Evolutionary conservation across 2,797 vertebrate species (phyloP), one percentile per base, ranked within the genome.

Genomic region (Nyctalus aviator): DNA sequence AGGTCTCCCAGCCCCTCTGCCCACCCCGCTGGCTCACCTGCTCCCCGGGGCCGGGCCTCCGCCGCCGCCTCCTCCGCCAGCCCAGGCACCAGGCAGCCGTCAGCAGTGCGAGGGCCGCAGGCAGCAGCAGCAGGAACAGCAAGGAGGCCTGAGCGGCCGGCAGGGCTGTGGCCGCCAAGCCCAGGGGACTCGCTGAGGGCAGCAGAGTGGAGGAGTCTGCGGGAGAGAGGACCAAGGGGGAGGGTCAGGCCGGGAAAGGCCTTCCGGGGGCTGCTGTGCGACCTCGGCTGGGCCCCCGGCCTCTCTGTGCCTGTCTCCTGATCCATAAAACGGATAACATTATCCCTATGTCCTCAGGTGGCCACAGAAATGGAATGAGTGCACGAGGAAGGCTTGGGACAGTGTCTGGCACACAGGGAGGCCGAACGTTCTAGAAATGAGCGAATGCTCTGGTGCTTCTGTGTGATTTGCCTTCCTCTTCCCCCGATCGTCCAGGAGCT

Each of bases 141-240:
- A 86, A 66, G 2, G 84, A 2, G 37, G 30, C 41, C 25, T 14
- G 71, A 0, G 69, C 13, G 2, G 75, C n/a, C 0, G 96, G 92
- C 27, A 35, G 86, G 10, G 20, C 50, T 0, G 95, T 96, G 41
- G 72, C 91, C 59, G 17, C 96, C 90, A 96, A 66, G 55, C 94
- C 95, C 27, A 76, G 9, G 0, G 94, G 64, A 30, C 72, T 96
- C 79, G 30, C 14, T 1, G 84, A 94, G 84, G 96, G 90, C 32
- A 59, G 81, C 57, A 68, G 64, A 7, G 96, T 95, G 1, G 96
- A 76, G 46, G 95, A 17, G 21, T 97, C 97, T 97, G 73, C 11
- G 37, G 75, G 64, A 94, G 66, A 96, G 41, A 85, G 68, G 57
- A 94, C 62, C 5, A 5, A 90, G 30, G 72, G 71, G 55, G 27